Base-by-base conservation (phyloP, 2,113 vertebrate genomes). In the Marmota flaviventris region DNA sequence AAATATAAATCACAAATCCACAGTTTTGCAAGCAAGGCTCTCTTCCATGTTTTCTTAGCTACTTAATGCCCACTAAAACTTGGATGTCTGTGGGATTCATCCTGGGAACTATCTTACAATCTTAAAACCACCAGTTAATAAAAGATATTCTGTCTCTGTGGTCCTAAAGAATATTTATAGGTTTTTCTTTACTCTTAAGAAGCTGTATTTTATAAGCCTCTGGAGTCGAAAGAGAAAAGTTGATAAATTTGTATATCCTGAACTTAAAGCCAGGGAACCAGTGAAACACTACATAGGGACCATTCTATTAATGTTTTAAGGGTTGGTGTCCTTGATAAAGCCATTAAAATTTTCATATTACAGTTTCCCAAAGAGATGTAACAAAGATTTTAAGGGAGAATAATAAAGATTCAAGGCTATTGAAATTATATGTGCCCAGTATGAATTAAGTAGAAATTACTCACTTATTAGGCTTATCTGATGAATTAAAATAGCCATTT, bases 361-460 rank as follows among this genome's bases (percentile, higher is more conserved):
- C 32, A 22, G 29, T 87, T 92, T 97, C n/a, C 65, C 61, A 93
- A 89, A 92, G 45, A 93, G 9, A 29, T 63, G 61, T 88, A 88
- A 84, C 56, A 91, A 90, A 95, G 91, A 78, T 78, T 92, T 94
- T 81, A 56, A 96, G 72, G 37, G 22, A 90, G 1, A 69, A 93
- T 92, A 93, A 84, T 92, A 45, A 96, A 78, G 63, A 63, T 95
- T 86, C 37, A 29, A 56, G n/a, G n/a, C 32, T 95, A 34, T n/a
- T 94, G 70, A 97, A 92, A 86, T 94, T 85, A 45, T 88, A 92
- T 91, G 22, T 72, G 42, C 48, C 42, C 53, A 70, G 53, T 32
- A 97, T 42, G 95, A 94, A 95, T 95, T 94, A 96, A 94, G 53
- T 81, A 65, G 72, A 96, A 96, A 97, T 88, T 90, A 18, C 85